Evolutionary conservation across 2,113 vertebrate genomes (phyloP), one percentile per base, ranked within the genome.

Genomic region (Lanius ludovicianus): DNA sequence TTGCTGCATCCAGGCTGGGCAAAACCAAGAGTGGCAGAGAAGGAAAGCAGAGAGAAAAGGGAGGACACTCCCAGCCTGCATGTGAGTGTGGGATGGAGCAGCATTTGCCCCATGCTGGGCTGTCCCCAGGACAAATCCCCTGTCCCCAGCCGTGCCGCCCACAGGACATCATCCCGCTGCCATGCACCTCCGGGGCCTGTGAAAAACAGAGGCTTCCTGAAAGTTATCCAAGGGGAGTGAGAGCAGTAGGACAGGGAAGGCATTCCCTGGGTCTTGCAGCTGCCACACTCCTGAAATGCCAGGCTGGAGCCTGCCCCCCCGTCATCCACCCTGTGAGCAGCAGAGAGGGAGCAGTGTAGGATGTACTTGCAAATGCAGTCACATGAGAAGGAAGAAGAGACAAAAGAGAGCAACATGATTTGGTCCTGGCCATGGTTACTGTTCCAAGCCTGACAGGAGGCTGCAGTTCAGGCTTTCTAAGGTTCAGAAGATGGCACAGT

Each of bases 131-230:
- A 64, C 31, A 79, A 83, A 31, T 12, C 15, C 15, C 0, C 25
- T 33, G 35, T 60, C 13, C 49, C 50, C 18, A 3, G 49, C 65
- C 13, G 0, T 9, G 4, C 6, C 6, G 8, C 52, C 46, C 1
- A 3, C 50, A 50, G 60, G 28, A 57, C 21, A 2, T 33, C 4
- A 1, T 33, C 73, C 67, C 3, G 2, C 42, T 65, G 55, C 53
- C 53, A 20, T 1, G 4, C 0, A 0, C 30, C 82, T 37, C 83
- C 23, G 41, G 1, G 6, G 33, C 10, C 15, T 0, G 1, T 21
- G 76, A 31, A 37, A 67, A 67, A 44, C 22, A 75, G 28, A 68
- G 15, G 18, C 5, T 81, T 49, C 28, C 31, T 55, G 24, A 6
- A 35, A 33, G 39, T 35, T 22, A 15, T 5, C 28, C 0, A 0